Evolutionary conservation across 2,113 vertebrate genomes (phyloP), one percentile per base, ranked within the genome.

Genomic region (Coreoperca whiteheadi): DNA sequence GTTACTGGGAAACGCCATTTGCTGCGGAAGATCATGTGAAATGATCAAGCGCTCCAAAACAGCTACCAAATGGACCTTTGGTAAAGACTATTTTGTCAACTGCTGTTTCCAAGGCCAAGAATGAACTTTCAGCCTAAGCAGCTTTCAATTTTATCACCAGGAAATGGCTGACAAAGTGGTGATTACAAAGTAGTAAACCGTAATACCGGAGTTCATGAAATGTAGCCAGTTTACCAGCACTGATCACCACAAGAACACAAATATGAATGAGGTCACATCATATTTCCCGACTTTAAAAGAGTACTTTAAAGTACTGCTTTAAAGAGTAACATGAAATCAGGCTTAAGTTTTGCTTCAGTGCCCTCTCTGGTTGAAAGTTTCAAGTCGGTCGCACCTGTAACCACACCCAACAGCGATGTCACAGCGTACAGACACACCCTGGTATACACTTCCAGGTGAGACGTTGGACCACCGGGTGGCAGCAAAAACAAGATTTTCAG

Each of bases 111-210:
- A 41, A 41, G 10, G 41, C 41, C 41, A 41, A 41, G 10, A 41
- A 68, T 14, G 11, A 28, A 34, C 28, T 41, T 74, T 82, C 34
- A 34, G 28, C 73, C 60, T 60, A 20, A 41, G 60, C 11, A 10
- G 37, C 57, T 64, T 72, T 61, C 73, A 86, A 77, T 68, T 73
- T 51, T 37, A 54, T 73, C 37, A 70, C 20, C 71, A 71, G 39
- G 64, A 76, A 46, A 78, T 53, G 65, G 64, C 57, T 8, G 48
- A 75, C 25, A 43, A 25, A 69, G 63, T 57, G 57, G 65, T n/a
- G 30, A 41, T 51, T 32, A 66, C 39, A 2, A 30, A 37, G 73
- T 30, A 46, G 73, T 30, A 46, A 82, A 63, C 46, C 1, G 54
- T n/a, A 8, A 74, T 63, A 63, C 8, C 10, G 8, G n/a, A 34